Evolutionary conservation across 2,888 invertebrate genomes (phyloP).

Genomic region (Plagodis dolabraria): DNA sequence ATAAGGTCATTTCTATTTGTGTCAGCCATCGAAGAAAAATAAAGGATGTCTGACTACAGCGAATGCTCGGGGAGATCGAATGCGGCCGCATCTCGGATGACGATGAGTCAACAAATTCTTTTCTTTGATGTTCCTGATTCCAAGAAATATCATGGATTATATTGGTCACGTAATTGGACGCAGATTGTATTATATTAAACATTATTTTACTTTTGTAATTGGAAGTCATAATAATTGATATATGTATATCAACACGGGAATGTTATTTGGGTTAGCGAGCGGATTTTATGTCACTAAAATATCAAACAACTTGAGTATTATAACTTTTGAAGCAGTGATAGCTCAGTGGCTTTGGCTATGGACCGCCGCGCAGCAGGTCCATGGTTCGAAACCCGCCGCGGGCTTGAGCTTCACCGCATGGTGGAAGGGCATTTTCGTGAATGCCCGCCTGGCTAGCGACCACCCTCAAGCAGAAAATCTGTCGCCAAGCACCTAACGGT

Average conservation of each 20-base stretch:
- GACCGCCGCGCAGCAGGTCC: too few species aligned
- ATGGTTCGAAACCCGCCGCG: too few species aligned
- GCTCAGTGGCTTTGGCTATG: too few species aligned
- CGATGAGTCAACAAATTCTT: slow-evolving; percentile 47
- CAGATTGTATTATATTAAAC: slow-evolving; percentile 17
- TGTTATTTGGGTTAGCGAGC: neutral
- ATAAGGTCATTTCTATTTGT: slow-evolving; percentile 55
- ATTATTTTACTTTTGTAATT: slow-evolving; percentile 14
- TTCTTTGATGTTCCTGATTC: slow-evolving; percentile 28
- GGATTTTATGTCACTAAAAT: neutral
- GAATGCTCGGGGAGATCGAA: slow-evolving; percentile 40
- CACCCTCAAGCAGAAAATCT: too few species aligned
- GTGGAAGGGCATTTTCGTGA: too few species aligned
- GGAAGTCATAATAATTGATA: slow-evolving; percentile 19
- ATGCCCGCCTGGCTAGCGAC: too few species aligned
- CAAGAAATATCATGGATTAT: slow-evolving; percentile 28
- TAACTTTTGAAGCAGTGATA: too few species aligned
- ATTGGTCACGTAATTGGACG: slow-evolving; percentile 45
- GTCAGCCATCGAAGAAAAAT: slow-evolving; percentile 39
- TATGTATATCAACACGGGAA: slow-evolving; percentile 7
- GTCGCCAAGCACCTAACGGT: too few species aligned
- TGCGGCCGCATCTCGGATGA: slow-evolving; percentile 32
- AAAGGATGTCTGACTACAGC: slow-evolving; percentile 38
- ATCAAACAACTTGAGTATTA: too few species aligned
- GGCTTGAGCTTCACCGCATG: too few species aligned